A percentile compares a stretch with the other conserved stretches of the same genome.
These are phyloP conservation scores for Nudaria mundana DNA, from an alignment of 2,888 invertebrate species.

Conservation along the genomic window DNA sequence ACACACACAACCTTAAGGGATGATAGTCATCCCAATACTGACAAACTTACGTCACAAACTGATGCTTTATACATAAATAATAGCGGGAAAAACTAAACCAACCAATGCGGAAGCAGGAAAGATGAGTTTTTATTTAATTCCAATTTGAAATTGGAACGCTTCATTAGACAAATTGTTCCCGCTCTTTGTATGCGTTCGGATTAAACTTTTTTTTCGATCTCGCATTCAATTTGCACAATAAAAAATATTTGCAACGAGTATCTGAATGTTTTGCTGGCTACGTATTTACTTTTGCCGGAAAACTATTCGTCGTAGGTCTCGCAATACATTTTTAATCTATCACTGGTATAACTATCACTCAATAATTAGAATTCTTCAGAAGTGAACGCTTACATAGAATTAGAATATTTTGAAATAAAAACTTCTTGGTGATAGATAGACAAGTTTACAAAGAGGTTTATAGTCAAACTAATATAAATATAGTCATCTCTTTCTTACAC, in stretches of 20 bases:
- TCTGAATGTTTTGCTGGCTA: conserved; percentile 12
- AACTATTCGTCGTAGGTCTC: conserved; percentile 11
- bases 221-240: conserved; percentile 20
- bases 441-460: too few relatives aligned
- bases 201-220: conserved; percentile 40
- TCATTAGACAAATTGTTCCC: conserved; percentile 66
- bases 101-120: conserved; percentile 72
- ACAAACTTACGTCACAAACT: conserved; percentile 27
- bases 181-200: conserved; percentile 53
- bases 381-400: too few relatives aligned
- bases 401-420: too few relatives aligned
- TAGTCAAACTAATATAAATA: too few relatives aligned
- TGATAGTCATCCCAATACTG: conserved; percentile 55
- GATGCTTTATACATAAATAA: conserved; percentile 51
- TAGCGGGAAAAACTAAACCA: conserved; percentile 53
- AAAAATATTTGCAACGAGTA: conserved; percentile 23
- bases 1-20: conserved; percentile 41
- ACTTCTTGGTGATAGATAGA: too few relatives aligned
- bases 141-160: conserved; percentile 64
- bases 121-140: conserved; percentile 59
- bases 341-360: conserved; percentile 1
- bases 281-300: conserved; percentile 22
- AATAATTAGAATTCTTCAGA: conserved; percentile 4
- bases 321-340: conserved; percentile 11
- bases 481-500: too few relatives aligned